Evolutionary conservation across 2,113 vertebrate genomes (phyloP), one percentile per base, ranked within the genome.

Genomic region (Forbesichthys agassizii): DNA sequence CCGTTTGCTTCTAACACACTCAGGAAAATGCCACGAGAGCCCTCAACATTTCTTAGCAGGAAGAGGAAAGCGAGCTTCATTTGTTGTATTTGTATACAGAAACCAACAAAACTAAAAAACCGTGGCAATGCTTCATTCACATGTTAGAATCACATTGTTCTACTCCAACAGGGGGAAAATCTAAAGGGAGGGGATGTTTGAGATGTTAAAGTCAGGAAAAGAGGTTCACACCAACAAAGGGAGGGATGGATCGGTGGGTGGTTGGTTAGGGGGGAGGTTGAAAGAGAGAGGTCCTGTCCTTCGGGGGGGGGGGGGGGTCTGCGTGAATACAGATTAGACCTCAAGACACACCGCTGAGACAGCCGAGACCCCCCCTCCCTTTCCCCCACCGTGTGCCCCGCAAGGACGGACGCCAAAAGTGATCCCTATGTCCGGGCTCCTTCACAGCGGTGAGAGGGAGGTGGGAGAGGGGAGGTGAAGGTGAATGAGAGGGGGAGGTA

Each of bases 291-390:
- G 13, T 55, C 62, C 69, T 70, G 47, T 61, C 74, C 59, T 27
- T 27, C 20, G 20, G n/a, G n/a, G n/a, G 1, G 20, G 20, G 20
- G 0, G 27, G 27, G 53, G 54, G 66, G 73, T 54, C 69, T 74
- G 63, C 52, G 51, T 60, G 82, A 87, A 88, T 90, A 86, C 79
- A 86, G 83, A 90, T 87, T 69, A 76, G 77, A 47, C 12, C 59
- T 27, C 65, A 67, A 63, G 33, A 61, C 75, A 54, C 60, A 60
- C 61, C 58, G 36, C 18, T 5, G 33, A 76, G 71, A 61, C 55
- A 55, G 48, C 78, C 77, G 72, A 77, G 27, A 27, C 70, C 63
- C 64, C 52, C 78, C 74, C 52, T 61, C 64, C 49, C 61, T 61
- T 27, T 27, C 2, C 27, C 27, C 27, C 27, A 27, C 27, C 2